Conservation (phyloP, 2,113 vertebrate species). For the Burhinus oedicnemus region DNA sequence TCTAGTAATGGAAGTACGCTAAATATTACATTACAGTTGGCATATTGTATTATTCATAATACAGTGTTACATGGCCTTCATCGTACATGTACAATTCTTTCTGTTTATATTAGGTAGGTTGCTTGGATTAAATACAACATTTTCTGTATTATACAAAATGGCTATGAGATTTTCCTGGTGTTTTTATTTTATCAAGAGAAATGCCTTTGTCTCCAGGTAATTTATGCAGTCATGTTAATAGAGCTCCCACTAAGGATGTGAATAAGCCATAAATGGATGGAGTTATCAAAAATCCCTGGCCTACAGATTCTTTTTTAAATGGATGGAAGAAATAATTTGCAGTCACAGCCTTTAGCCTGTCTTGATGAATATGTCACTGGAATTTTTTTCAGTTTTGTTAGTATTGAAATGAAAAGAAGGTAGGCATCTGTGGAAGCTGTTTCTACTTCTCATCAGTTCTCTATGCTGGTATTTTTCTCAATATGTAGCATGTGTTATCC, state of each 20-base stretch:
- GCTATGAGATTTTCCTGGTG: neutral
- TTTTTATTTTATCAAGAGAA: neutral
- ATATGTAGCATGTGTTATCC: neutral
- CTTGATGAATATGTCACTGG: neutral
- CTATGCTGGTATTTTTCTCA: neutral
- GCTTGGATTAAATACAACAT: neutral
- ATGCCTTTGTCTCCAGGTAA: neutral
- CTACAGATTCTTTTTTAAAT: neutral
- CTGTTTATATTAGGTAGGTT: neutral
- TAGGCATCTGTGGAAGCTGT: neutral
- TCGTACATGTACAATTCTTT: neutral
- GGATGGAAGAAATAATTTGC: neutral
- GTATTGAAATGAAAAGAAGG: neutral
- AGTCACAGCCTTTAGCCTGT: neutral
- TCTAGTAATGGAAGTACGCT: neutral
- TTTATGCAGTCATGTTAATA: neutral
- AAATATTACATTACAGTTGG: neutral
- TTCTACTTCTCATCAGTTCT: neutral
- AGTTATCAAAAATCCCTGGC: neutral
- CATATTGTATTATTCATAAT: neutral
- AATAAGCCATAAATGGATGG: neutral
- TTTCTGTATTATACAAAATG: neutral
- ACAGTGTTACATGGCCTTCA: neutral
- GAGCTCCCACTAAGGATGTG: neutral
- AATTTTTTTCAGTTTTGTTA: neutral